Evolutionary conservation across 2,888 invertebrate species (phyloP).

Genomic region (Orchesella flavescens): DNA sequence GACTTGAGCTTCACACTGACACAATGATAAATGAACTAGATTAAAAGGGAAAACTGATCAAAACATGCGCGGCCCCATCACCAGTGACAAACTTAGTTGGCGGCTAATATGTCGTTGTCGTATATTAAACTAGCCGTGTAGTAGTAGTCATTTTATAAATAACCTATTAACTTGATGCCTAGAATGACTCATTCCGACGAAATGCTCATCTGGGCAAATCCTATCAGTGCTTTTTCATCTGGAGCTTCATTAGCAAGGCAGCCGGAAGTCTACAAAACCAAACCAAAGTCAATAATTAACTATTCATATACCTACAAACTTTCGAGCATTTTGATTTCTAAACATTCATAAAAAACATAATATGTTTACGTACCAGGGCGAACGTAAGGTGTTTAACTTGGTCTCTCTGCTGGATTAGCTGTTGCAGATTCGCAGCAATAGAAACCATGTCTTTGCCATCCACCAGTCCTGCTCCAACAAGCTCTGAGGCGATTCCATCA

Average conservation of each 20-base stretch:
- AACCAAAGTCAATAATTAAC: background rate
- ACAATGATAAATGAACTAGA: conserved; percentile 60
- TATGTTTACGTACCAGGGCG: conserved; percentile 81
- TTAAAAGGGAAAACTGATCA: conserved; percentile 56
- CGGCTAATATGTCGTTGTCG: conserved; percentile 53
- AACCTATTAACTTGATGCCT: conserved; percentile 45
- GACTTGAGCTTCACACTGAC: conserved; percentile 64
- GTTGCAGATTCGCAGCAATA: conserved; percentile 94
- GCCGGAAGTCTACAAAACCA: conserved; percentile 78
- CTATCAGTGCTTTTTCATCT: conserved; percentile 95
- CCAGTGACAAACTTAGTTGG: conserved; percentile 54
- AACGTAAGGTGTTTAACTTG: conserved; percentile 82
- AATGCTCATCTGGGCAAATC: conserved; percentile 97
- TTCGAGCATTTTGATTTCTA: background rate
- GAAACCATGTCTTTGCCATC: conserved; percentile 91
- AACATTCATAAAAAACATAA: background rate
- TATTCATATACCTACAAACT: background rate
- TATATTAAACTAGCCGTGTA: conserved; percentile 57
- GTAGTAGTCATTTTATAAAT: conserved; percentile 43
- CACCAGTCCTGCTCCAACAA: conserved; percentile 95
- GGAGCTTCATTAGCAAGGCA: conserved; percentile 85
- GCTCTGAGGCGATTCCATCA: conserved; percentile 93
- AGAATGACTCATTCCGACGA: conserved; percentile 80
- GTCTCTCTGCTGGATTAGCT: conserved; percentile 85
- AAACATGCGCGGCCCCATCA: conserved; percentile 63